Evolutionary conservation across 2,888 invertebrate species (phyloP), one percentile per base, ranked within the genome.

Genomic region (Scaptomyza parva): DNA sequence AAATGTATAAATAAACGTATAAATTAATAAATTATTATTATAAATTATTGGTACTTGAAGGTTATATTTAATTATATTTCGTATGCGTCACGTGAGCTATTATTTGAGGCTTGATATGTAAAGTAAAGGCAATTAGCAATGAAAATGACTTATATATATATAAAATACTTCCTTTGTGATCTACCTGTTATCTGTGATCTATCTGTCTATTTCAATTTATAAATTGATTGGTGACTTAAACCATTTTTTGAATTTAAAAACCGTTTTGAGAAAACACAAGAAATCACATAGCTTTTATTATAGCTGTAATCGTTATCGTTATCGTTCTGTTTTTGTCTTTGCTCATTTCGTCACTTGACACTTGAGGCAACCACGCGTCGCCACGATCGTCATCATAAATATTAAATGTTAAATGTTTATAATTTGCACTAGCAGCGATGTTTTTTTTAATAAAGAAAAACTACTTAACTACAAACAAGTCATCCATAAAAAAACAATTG

Each of bases 331-430:
- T 24, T 14, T 2, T 26, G 35, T 12, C 47, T 26, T 20, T 54
- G 55, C 45, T 45, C 14, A 48, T 39, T 64, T 77, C 55, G 61
- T 61, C 47, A 55, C 60, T 57, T 64, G 60, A 35, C 48, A 63
- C 58, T 64, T 52, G 60, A 43, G 30, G 50, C 57, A 64, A 82
- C 67, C 69, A 65, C 59, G 64, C 63, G 57, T 76, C 50, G 24
- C 28, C 37, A 17, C 17, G 43, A 14, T 35, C 35, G 30, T 22
- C 41, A 41, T 59, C 47, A 60, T 63, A 57, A 53, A 68, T 68
- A 43, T 60, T 60, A 54, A 50, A 63, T 68, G 43, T 65, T 26
- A 60, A 82, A 68, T 77, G 67, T 78, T 75, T 75, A 75, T 72
- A 84, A 73, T 69, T 78, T 78, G 63, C 58, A 68, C 65, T 65